These are phyloP conservation scores for Drosophila tripunctata DNA, from an alignment of 2,888 invertebrate species.

Conservation along the genomic window DNA sequence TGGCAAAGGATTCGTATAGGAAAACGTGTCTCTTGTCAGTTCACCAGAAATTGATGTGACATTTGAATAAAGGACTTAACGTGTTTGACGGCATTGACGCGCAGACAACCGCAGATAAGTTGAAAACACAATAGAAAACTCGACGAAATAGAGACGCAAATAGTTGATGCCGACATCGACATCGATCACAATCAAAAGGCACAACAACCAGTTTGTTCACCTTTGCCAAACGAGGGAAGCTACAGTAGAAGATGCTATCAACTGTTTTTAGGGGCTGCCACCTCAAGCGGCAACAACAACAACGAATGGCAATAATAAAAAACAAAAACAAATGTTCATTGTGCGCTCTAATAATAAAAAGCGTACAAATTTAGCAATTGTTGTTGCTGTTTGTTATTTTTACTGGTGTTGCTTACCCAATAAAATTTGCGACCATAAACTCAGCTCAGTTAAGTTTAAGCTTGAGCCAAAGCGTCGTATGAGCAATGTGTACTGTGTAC, in stretches of 20 bases:
- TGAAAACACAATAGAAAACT: conserved; percentile 29
- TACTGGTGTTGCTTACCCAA: conserved; percentile 52
- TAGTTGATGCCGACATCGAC: conserved; percentile 28
- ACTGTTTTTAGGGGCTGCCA: conserved; percentile 40
- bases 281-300: conserved; percentile 53
- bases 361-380: conserved; percentile 69
- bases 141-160: conserved; percentile 61
- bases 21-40: conserved; percentile 29
- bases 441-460: conserved; percentile 14
- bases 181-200: conserved; percentile 54
- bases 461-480: conserved; percentile 58
- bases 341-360: conserved; percentile 48
- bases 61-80: conserved; percentile 60
- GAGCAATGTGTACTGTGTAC: conserved; percentile 64
- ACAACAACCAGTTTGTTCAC: conserved; percentile 62
- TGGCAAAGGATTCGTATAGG: conserved; percentile 28
- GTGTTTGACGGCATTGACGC: conserved; percentile 15
- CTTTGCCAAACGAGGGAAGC: conserved; percentile 32
- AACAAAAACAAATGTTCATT: background rate
- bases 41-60: conserved; percentile 58
- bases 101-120: conserved; percentile 65
- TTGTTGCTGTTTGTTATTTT: conserved; percentile 22
- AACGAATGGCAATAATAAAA: conserved; percentile 56
- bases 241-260: conserved; percentile 7
- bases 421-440: conserved; percentile 63